phyloP scores from a whole-genome alignment of 2,113 vertebrate species.

The Cathartes aura region DNA sequence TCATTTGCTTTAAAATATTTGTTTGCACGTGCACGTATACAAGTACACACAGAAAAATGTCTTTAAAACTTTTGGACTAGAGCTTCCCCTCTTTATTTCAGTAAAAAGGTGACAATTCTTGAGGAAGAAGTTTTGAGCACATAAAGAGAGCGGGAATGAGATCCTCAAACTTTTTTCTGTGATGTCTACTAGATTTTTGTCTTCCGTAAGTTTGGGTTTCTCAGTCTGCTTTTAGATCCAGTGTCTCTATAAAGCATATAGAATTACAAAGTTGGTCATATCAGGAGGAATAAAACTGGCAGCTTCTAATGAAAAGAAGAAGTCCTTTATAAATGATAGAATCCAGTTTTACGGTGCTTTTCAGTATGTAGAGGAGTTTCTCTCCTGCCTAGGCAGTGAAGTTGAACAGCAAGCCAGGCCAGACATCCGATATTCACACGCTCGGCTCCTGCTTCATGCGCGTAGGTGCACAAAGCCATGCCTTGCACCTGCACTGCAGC shows the following conservation, averaged over 20 bases:
- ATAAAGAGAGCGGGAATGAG: background rate
- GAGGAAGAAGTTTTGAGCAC: background rate
- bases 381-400: background rate
- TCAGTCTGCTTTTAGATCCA: background rate
- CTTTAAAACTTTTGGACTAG: background rate
- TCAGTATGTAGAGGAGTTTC: background rate
- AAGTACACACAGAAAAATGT: background rate
- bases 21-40: background rate
- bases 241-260: background rate
- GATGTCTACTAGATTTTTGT: background rate
- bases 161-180: background rate
- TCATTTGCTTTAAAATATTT: background rate
- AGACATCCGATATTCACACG: background rate
- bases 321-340: background rate
- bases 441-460: background rate
- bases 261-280: background rate
- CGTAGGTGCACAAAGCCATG: background rate
- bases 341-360: background rate
- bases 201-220: background rate
- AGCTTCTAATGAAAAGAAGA: background rate
- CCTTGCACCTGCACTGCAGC: background rate
- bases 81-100: background rate
- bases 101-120: background rate
- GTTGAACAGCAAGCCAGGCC: background rate
- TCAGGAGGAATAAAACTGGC: background rate